A percentile compares a stretch with the other conserved stretches of the same genome.
Evolutionary conservation across 2,797 vertebrate species (phyloP).

Genomic region (Argentina silus): DNA sequence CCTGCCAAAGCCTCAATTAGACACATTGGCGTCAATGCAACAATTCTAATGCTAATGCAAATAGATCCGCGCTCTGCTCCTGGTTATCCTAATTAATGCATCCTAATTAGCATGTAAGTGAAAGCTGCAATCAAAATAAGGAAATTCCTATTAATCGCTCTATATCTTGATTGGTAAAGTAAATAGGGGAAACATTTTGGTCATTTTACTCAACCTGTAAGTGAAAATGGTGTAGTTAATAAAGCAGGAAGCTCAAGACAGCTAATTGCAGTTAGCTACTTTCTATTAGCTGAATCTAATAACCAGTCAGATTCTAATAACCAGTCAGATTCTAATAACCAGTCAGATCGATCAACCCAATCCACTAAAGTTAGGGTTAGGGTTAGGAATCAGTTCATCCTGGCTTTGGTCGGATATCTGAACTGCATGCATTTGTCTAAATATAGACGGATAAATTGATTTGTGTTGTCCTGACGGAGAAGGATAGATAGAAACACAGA

Average conservation of each 20-base stretch:
- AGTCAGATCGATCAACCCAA: too few species aligned
- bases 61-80: conserved; percentile 17
- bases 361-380: too few species aligned
- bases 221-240: not conserved
- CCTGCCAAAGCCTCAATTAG: conserved; percentile 34
- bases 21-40: conserved; percentile 21
- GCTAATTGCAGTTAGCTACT: not conserved
- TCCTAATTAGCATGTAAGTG: conserved; percentile 19
- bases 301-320: not conserved
- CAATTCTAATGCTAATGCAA: not conserved
- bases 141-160: not conserved
- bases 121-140: not conserved
- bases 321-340: not conserved
- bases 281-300: not conserved
- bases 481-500: too few species aligned
- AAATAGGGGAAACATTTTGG: not conserved
- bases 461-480: too few species aligned
- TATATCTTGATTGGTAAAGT: not conserved
- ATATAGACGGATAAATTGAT: too few species aligned
- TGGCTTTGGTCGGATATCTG: not conserved
- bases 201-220: not conserved
- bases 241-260: not conserved
- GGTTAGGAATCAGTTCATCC: not conserved
- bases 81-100: conserved; percentile 34
- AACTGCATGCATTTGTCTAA: not conserved